Percentiles rank a stretch among this genome's conserved stretches.
These are phyloP conservation scores for Nemopilema nomurai DNA, from an alignment of 30 jellyfish, hydroid and myxozoan genomes.

Conservation along the genomic window DNA sequence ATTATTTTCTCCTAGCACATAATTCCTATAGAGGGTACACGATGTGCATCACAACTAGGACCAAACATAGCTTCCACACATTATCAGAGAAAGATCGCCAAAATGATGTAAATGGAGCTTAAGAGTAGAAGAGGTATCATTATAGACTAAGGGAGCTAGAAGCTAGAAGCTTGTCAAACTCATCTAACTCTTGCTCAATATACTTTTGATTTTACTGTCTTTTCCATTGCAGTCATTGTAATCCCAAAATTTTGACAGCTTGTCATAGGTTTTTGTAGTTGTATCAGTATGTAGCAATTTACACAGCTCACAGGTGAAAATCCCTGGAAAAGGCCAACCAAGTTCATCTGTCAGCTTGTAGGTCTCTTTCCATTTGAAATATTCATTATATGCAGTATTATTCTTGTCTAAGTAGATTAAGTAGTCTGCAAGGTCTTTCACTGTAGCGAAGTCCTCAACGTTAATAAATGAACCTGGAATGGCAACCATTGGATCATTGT, in stretches of 20 bases:
- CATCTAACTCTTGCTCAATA: background rate
- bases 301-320: slow-evolving; percentile 51
- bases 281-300: slow-evolving; percentile 26
- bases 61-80: no score
- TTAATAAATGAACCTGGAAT: slow-evolving; percentile 71
- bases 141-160: no score
- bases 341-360: slow-evolving; percentile 18
- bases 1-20: no score
- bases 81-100: no score
- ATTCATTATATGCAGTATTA: slow-evolving; percentile 69
- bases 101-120: no score
- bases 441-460: slow-evolving; percentile 45
- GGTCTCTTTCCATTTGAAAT: slow-evolving; percentile 53
- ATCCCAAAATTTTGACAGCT: slow-evolving; percentile 49
- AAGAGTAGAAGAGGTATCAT: no score
- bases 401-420: slow-evolving; percentile 52
- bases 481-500: slow-evolving; percentile 61
- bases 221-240: slow-evolving; percentile 8
- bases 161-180: background rate
- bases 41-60: no score
- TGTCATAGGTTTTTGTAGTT: background rate
- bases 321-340: slow-evolving; percentile 63
- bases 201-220: background rate
- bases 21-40: no score
- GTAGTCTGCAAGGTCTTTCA: slow-evolving; percentile 51